Conservation (phyloP, 2,113 vertebrate species). For the Enhydra lutris region DNA sequence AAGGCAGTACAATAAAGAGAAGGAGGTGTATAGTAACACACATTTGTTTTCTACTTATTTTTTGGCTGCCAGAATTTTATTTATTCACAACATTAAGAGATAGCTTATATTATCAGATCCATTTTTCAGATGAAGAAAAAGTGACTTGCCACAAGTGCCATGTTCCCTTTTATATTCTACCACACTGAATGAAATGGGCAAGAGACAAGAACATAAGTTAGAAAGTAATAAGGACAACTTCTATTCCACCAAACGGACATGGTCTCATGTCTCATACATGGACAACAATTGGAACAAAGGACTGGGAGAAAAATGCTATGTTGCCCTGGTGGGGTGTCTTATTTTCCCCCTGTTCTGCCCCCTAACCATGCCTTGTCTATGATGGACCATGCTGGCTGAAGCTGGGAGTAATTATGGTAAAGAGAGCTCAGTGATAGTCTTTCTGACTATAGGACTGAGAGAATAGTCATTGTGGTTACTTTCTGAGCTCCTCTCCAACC, state of each 20-base stretch:
- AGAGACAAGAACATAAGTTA: not conserved
- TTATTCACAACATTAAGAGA: conserved; percentile 14
- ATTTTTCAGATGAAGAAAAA: not conserved
- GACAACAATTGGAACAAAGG: not conserved
- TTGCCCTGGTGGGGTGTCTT: not conserved
- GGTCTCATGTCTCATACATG: not conserved
- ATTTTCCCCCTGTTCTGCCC: not conserved
- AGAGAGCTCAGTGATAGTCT: not conserved
- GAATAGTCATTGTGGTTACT: not conserved
- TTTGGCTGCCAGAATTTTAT: not conserved
- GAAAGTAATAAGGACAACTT: not conserved
- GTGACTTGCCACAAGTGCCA: not conserved
- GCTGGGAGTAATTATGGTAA: not conserved
- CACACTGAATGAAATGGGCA: not conserved
- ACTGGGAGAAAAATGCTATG: not conserved
- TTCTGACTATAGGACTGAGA: not conserved
- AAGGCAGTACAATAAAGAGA: not conserved
- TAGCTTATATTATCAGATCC: not conserved
- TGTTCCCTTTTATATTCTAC: not conserved
- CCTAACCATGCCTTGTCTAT: not conserved
- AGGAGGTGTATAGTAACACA: not conserved
- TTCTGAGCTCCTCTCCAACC: not conserved
- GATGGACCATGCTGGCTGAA: not conserved
- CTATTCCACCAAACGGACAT: not conserved
- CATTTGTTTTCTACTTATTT: not conserved